A percentile compares a stretch with the other conserved stretches of the same genome.
These are phyloP conservation scores for Pandemis cinnamomeana DNA, from an alignment of 2,888 invertebrate species.

Conservation along the genomic window DNA sequence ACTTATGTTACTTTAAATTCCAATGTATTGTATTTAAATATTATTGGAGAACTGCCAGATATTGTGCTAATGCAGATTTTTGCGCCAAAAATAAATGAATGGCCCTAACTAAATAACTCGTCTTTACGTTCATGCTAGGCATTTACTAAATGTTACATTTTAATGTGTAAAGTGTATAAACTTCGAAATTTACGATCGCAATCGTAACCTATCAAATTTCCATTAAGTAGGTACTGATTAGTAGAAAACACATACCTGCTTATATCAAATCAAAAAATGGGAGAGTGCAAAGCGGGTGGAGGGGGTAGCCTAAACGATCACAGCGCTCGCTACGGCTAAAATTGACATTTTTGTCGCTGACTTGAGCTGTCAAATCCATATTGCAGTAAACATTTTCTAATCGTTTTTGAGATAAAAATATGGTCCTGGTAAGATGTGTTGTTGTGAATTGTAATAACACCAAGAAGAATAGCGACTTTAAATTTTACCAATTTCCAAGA, in stretches of 20 bases:
- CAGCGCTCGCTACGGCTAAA: too few species aligned
- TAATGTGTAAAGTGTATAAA: slow-evolving; percentile 2
- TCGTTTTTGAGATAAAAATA: too few species aligned
- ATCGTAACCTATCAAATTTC: slow-evolving; percentile 1
- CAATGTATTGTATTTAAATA: neutral
- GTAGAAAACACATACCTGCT: neutral
- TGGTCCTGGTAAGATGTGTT: too few species aligned
- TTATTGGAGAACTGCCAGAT: neutral
- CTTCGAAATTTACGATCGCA: slow-evolving; percentile 6
- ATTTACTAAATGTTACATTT: neutral
- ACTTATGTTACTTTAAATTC: neutral
- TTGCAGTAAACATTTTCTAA: too few species aligned
- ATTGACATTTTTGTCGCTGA: too few species aligned
- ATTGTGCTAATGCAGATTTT: neutral
- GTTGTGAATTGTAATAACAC: too few species aligned
- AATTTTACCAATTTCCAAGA: too few species aligned
- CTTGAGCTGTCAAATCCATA: too few species aligned
- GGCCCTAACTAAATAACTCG: neutral
- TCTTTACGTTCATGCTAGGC: slow-evolving; percentile 11
- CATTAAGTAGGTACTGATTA: neutral
- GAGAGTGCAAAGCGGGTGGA: too few species aligned
- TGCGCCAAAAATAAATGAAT: neutral
- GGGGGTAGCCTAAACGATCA: too few species aligned
- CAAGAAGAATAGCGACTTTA: too few species aligned
- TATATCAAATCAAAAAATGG: neutral